Evolutionary conservation across 2,113 vertebrate species (phyloP).

Genomic region (Thalassarche chlororhynchos): DNA sequence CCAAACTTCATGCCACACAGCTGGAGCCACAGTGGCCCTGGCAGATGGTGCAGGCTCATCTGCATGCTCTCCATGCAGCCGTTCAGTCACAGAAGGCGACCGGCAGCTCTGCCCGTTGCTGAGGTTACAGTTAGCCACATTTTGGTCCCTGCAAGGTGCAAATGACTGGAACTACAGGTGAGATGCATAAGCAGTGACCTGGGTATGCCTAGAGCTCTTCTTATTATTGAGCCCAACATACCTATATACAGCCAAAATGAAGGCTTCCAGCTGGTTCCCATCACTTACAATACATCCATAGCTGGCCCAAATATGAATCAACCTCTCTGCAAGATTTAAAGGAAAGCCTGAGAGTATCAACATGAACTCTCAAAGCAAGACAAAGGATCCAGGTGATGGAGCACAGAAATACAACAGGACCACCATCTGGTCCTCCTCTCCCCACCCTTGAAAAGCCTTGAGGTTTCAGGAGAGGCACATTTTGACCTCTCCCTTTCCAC

Average conservation of each 20-base stretch:
- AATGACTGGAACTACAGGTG: not conserved
- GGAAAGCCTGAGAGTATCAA: not conserved
- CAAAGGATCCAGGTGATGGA: not conserved
- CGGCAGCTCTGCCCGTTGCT: not conserved
- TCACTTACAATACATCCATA: not conserved
- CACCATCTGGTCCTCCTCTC: not conserved
- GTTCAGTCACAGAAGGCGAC: not conserved
- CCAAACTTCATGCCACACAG: not conserved
- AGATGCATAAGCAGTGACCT: not conserved
- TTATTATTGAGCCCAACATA: not conserved
- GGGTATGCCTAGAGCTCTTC: not conserved
- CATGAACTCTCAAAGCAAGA: not conserved
- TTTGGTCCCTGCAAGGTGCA: not conserved
- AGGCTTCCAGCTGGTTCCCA: not conserved
- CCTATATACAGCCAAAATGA: not conserved
- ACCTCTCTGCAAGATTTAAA: not conserved
- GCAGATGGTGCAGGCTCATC: conserved; percentile 54
- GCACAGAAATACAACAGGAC: not conserved
- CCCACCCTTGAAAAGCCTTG: not conserved
- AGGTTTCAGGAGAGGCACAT: not conserved
- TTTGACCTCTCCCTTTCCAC: conserved; percentile 11
- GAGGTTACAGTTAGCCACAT: not conserved
- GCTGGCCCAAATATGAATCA: not conserved
- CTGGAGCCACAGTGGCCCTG: conserved; percentile 44
- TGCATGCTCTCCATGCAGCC: not conserved